A percentile compares a stretch with the other conserved stretches of the same genome.
phyloP scores from a whole-genome alignment of 2,797 vertebrate genomes.

The Perodicticus potto region DNA sequence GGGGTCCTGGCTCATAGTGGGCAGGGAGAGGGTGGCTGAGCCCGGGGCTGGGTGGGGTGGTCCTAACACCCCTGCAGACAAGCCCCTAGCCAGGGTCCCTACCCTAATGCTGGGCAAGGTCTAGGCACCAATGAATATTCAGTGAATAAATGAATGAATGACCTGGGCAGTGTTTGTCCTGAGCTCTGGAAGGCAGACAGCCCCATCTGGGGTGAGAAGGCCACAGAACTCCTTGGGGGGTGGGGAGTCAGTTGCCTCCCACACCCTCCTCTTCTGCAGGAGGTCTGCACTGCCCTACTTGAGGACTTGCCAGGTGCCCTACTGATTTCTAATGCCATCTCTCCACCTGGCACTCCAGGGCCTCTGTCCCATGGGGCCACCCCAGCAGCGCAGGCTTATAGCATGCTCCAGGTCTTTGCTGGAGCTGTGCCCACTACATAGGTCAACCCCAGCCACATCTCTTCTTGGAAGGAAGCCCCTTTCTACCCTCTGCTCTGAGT shows the following conservation, averaged over 20 bases:
- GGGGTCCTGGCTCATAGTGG: not conserved
- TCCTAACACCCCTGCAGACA: not conserved
- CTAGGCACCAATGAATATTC: not conserved
- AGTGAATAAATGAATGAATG: not conserved
- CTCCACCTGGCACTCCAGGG: accelerated
- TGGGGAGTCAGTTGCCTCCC: not conserved
- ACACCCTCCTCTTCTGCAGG: accelerated
- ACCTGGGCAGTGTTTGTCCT: no score
- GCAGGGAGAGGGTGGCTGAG: not conserved
- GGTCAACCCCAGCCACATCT: no score
- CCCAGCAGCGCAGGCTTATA: not conserved
- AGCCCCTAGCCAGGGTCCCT: not conserved
- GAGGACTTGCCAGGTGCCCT: not conserved
- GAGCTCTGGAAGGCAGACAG: not conserved
- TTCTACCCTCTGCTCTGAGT: accelerated
- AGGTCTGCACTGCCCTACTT: not conserved
- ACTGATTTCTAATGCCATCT: accelerated
- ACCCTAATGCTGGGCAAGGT: not conserved
- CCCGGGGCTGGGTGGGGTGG: not conserved
- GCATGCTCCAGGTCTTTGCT: not conserved
- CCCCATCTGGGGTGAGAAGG: no score
- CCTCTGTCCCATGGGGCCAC: not conserved
- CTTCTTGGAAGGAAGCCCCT: not conserved
- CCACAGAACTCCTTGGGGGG: not conserved
- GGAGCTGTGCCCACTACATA: accelerated